Evolutionary conservation across 2,888 invertebrate genomes (phyloP), one percentile per base, ranked within the genome.

Genomic region (Xestia c-nigrum): DNA sequence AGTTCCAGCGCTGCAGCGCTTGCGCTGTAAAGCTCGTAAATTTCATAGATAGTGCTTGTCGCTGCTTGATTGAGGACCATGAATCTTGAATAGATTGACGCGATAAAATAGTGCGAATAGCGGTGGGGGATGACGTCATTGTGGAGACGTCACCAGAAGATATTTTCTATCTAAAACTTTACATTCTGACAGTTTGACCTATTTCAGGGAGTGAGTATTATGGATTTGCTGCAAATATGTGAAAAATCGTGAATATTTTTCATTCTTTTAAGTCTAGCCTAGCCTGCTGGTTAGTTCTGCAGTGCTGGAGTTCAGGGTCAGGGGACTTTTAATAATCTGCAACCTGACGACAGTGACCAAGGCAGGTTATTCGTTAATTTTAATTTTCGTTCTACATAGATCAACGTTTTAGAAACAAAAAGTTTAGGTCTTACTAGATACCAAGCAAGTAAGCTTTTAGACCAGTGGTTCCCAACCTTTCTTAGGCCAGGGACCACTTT

Each of bases 41-140:
- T 78, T 85, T 78, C 61, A 57, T 55, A 66, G 85, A 84, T 78
- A 78, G 78, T 72, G 78, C 75, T 78, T 78, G 83, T 73, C 85
- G 38, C 64, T 59, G 72, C 78, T 82, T 84, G 84, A 84, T 85
- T 85, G 83, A 84, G 76, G 63, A 85, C 50, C 74, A 72, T 76
- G 85, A 73, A 78, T 85, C 85, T 84, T 76, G 78, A 76, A 85
- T 84, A 85, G 84, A 85, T 84, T 76, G 83, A 82, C 46, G 85
- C 74, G 85, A 82, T 85, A 82, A 85, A 84, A 85, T 78, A 70
- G 83, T 82, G 83, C 46, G 55, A 85, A 78, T 59, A 61, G 75
- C 65, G 65, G 64, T 72, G 52, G 31, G 57, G 38, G 21, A 76
- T 85, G 82, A 77, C 55, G 66, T 74, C 77, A 85, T 76, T 70